These are phyloP conservation scores for Platorchestia sp. DNA, from an alignment of 1,140 invertebrate genomes.

Conservation along the genomic window DNA sequence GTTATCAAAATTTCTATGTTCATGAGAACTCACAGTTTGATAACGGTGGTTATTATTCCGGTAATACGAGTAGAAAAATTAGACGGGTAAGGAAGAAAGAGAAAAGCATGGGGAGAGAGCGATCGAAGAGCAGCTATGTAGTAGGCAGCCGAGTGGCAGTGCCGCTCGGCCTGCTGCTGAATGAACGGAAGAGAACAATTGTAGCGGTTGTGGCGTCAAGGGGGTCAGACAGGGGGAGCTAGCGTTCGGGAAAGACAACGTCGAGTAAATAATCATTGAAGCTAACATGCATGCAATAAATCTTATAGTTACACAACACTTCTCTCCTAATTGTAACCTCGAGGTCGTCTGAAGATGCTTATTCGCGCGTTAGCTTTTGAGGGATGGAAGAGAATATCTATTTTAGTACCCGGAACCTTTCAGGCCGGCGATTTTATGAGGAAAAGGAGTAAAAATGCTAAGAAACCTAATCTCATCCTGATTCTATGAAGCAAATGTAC, in stretches of 20 bases:
- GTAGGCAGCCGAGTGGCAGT: background rate
- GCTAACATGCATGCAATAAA: background rate
- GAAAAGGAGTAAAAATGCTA: background rate
- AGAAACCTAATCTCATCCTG: background rate
- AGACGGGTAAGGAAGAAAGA: background rate
- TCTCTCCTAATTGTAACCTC: background rate
- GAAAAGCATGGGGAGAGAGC: background rate
- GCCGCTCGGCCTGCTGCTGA: background rate
- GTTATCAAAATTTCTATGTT: no score
- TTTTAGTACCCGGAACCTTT: background rate
- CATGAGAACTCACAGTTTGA: no score
- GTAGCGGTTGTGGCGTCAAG: background rate
- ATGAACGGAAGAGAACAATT: constrained; percentile 48
- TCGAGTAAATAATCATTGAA: background rate
- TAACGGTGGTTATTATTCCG: no score
- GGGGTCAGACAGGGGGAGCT: background rate
- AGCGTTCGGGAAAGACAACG: background rate
- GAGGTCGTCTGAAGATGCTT: background rate
- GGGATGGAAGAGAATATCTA: background rate
- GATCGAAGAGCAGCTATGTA: no score
- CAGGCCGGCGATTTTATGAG: background rate
- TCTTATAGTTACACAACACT: background rate
- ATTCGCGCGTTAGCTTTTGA: background rate
- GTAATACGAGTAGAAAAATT: no score
- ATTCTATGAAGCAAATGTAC: background rate